Conservation (phyloP, 2,888 invertebrate genomes). For the Ectobius pallidus region DNA sequence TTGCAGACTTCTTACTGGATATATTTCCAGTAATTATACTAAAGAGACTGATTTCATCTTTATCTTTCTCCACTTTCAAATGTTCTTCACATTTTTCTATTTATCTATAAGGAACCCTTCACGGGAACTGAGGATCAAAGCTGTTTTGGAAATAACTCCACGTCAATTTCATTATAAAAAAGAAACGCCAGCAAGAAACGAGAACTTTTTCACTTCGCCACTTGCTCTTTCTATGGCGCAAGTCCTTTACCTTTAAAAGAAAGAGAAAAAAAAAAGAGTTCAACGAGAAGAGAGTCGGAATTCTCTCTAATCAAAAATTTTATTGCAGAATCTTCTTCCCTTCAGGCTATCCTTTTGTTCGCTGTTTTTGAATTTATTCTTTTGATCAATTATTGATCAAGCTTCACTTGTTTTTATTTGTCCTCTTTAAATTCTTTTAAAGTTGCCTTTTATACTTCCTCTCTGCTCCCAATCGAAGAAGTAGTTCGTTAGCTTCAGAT, state of each 20-base stretch:
- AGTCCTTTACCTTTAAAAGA: neutral
- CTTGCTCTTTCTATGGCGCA: conserved; percentile 19
- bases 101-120: neutral
- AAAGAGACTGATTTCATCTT: too few species aligned
- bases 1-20: too few species aligned
- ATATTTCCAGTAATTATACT: too few species aligned
- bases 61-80: too few species aligned
- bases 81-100: too few species aligned
- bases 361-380: neutral
- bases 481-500: neutral
- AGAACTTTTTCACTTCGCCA: neutral
- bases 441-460: neutral
- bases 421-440: neutral
- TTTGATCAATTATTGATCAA: conserved; percentile 13
- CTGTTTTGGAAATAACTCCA: conserved; percentile 21
- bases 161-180: neutral
- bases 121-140: conserved; percentile 20
- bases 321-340: neutral
- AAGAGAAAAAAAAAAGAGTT: neutral
- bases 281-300: neutral
- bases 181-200: neutral
- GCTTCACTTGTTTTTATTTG: neutral
- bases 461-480: neutral
- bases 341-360: neutral
- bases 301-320: conserved; percentile 14